Evolutionary conservation across 2,888 invertebrate genomes (phyloP), one percentile per base, ranked within the genome.

Genomic region (Molanna angustata): DNA sequence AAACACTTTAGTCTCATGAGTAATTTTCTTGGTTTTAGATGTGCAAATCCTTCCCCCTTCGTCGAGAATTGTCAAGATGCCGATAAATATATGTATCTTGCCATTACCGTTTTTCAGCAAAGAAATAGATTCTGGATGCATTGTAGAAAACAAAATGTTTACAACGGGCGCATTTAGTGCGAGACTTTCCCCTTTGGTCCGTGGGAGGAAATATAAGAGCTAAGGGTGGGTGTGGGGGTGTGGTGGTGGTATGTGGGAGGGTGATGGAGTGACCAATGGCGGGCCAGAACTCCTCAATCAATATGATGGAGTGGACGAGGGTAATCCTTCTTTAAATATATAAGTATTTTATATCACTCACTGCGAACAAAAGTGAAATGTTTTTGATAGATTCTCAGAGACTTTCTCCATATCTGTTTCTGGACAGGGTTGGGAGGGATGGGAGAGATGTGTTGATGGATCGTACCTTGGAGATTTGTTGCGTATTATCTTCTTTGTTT

Each of bases 261-360:
- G 51, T 51, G 49, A 52, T 51, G 71, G 68, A 74, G 73, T 75
- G 76, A 74, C 75, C 76, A 74, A 72, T 73, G 74, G 74, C 70
- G 69, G 74, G 72, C 58, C 76, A 56, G 57, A 50, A 55, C 73
- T 76, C 77, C 76, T 76, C 77, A 77, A 77, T 77, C 77, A 77
- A 77, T 77, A 77, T 77, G 77, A 77, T 76, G 76, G 76, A 77
- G 76, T 76, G 73, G 68, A 69, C 75, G 75, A 75, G 76, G 76
- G 76, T 58, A 58, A 58, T 58, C 56, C 58, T 56, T 58, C 58
- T 58, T 58, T 58, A 58, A 58, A 58, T 58, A 56, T 51, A 53
- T 56, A 49, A 54, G 54, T 53, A 58, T 56, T 54, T 57, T 54
- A 54, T 57, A 54, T 57, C 54, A 57, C 52, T 57, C 57, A 54